Evolutionary conservation across 2,888 invertebrate species (phyloP).

Genomic region (Ormyrus nitidulus): DNA sequence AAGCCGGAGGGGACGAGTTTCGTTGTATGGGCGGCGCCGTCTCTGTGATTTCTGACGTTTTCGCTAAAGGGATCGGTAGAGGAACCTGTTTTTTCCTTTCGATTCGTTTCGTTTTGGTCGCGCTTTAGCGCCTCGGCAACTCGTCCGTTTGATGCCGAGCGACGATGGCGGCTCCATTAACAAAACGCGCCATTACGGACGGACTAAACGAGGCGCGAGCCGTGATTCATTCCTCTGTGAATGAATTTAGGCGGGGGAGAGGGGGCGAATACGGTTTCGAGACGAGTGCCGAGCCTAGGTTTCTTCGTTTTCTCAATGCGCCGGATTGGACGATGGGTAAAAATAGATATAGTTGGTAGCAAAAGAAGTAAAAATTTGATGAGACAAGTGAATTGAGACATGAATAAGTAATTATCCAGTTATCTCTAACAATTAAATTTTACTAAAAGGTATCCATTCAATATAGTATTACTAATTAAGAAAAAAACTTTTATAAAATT

Average conservation of each 20-base stretch:
- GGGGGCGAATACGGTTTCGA: neutral
- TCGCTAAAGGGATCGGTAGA: neutral
- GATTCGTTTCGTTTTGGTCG: constrained; percentile 29
- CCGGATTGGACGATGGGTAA: no score
- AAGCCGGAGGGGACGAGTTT: neutral
- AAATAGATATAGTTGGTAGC: no score
- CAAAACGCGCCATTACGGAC: constrained; percentile 56
- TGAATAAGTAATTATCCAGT: no score
- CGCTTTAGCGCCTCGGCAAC: constrained; percentile 3
- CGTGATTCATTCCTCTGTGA: constrained; percentile 23
- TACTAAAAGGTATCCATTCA: no score
- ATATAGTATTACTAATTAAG: no score
- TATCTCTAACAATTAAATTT: no score
- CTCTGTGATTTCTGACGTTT: constrained; percentile 57
- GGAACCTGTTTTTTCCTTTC: constrained; percentile 43
- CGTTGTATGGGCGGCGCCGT: constrained; percentile 29
- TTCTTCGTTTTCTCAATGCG: no score
- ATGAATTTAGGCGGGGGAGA: constrained; percentile 1
- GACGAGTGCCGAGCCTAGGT: no score
- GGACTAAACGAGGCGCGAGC: constrained; percentile 20
- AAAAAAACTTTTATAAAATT: no score
- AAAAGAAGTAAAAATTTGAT: no score
- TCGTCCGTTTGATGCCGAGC: neutral
- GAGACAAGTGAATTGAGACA: no score
- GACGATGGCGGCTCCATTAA: constrained; percentile 56